Evolutionary conservation across 2,113 vertebrate genomes (phyloP).

Genomic region (Rhegmatorhina hoffmannsi): DNA sequence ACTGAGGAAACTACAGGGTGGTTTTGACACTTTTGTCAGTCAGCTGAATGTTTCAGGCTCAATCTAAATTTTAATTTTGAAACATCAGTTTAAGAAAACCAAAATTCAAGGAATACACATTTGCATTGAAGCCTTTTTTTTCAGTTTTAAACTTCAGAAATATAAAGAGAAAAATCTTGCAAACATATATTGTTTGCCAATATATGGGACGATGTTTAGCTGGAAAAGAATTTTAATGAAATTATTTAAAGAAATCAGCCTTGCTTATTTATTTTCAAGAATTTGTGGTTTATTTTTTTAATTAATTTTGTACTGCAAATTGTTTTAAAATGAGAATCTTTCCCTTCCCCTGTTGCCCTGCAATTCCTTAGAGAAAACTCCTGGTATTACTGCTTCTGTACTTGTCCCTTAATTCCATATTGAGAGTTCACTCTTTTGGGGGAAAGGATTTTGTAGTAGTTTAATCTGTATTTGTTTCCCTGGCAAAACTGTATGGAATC

Average conservation of each 20-base stretch:
- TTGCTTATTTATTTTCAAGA: background rate
- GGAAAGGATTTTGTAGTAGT: background rate
- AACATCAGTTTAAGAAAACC: background rate
- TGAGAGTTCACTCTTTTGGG: accelerated
- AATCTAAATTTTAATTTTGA: background rate
- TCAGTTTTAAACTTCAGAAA: background rate
- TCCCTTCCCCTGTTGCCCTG: accelerated
- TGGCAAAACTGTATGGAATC: background rate
- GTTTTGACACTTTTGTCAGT: background rate
- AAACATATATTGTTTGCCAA: background rate
- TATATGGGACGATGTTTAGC: background rate
- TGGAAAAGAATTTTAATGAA: background rate
- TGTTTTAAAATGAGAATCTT: background rate
- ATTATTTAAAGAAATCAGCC: background rate
- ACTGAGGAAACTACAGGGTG: background rate
- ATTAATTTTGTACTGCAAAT: background rate
- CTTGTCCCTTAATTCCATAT: background rate
- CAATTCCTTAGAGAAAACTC: background rate
- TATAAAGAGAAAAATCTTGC: background rate
- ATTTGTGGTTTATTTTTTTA: background rate
- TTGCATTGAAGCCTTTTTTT: background rate
- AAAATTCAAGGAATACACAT: background rate
- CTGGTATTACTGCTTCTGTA: background rate
- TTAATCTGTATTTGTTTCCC: background rate
- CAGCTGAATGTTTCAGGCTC: accelerated